Evolutionary conservation across 2,113 vertebrate genomes (phyloP).

Genomic region (Coptodon bakossiorum): DNA sequence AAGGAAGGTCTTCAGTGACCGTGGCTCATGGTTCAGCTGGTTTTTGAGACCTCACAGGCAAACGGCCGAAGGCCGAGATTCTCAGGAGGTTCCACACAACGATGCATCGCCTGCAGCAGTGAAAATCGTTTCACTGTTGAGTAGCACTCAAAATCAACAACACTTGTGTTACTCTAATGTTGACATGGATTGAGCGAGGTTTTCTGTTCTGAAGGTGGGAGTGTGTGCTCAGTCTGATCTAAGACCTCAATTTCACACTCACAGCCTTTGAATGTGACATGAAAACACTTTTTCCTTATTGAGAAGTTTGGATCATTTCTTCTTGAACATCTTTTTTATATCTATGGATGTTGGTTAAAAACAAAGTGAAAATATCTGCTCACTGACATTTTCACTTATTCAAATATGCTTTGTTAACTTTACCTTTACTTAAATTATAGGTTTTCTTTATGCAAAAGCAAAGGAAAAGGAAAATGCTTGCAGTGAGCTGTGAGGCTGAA

Average conservation of each 20-base stretch:
- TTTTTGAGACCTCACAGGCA: background rate
- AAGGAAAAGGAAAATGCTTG: background rate
- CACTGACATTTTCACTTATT: background rate
- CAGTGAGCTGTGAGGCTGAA: background rate
- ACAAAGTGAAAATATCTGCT: background rate
- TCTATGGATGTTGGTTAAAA: background rate
- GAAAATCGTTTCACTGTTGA: background rate
- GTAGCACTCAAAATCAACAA: background rate
- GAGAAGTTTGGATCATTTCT: background rate
- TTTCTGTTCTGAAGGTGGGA: background rate
- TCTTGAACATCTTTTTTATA: background rate
- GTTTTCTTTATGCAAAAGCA: background rate
- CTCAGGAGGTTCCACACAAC: background rate
- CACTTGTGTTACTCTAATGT: background rate
- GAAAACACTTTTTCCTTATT: background rate
- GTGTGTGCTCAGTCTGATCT: background rate
- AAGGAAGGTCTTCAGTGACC: background rate
- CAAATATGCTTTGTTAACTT: background rate
- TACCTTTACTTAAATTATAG: background rate
- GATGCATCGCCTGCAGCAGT: background rate
- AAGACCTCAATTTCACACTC: background rate
- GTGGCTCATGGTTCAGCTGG: background rate
- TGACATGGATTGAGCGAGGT: background rate
- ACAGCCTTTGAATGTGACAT: background rate
- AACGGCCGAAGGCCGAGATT: accelerated